Evolutionary conservation across 2,888 invertebrate genomes (phyloP).

Genomic region (Drosophila quinaria): DNA sequence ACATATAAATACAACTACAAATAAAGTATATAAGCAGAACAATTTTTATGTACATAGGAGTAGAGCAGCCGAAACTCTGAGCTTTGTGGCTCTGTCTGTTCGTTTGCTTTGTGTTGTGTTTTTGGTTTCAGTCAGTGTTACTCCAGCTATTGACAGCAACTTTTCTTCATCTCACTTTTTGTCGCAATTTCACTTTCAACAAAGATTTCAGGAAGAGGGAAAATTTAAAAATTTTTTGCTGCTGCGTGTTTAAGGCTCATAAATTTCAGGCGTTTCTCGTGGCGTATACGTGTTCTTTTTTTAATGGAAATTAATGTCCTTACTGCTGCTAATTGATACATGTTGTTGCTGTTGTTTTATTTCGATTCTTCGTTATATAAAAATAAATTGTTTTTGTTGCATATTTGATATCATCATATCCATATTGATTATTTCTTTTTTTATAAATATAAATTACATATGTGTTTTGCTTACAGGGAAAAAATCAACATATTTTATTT

Average conservation of each 20-base stretch:
- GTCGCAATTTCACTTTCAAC: conserved; percentile 40
- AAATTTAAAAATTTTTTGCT: conserved; percentile 34
- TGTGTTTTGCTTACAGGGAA: conserved; percentile 46
- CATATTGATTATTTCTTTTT: conserved; percentile 13
- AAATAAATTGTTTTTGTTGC: conserved; percentile 71
- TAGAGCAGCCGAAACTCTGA: conserved; percentile 39
- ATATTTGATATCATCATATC: conserved; percentile 60
- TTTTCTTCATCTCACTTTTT: conserved; percentile 10
- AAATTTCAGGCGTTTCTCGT: conserved; percentile 71
- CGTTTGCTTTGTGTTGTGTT: conserved; percentile 34
- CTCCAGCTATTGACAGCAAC: conserved; percentile 58
- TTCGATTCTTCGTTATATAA: conserved; percentile 40
- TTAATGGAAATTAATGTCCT: conserved; percentile 70
- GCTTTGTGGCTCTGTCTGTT: conserved; percentile 38
- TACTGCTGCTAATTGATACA: conserved; percentile 59
- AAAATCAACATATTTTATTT: conserved; percentile 53
- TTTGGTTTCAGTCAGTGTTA: conserved; percentile 42
- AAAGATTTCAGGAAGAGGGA: neutral
- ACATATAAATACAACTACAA: conserved; percentile 11
- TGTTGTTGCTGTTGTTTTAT: conserved; percentile 15
- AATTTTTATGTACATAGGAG: conserved; percentile 19
- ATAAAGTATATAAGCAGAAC: conserved; percentile 9
- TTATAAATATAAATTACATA: conserved; percentile 10
- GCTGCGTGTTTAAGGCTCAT: too few relatives aligned
- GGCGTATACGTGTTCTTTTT: conserved; percentile 55